Evolutionary conservation across 35 echinoderm and acorn worm species (phyloP), one percentile per base, ranked within the genome.

Genomic region (Apostichopus parvimensis): DNA sequence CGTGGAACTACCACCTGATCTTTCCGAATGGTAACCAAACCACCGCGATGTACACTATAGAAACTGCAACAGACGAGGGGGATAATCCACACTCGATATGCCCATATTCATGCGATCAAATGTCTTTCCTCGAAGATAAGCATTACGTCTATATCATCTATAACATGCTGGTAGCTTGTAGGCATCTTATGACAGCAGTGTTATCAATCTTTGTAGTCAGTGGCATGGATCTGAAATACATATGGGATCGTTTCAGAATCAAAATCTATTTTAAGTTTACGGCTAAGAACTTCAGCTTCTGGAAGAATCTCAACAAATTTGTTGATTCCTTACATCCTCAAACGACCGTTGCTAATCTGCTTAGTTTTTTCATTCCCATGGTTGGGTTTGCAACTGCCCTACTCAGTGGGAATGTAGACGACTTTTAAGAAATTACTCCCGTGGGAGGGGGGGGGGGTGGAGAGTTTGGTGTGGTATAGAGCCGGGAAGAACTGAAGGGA

Each of bases 171-270:
- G 68, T 88, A 4, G 21, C 72, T 6, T 54, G 86, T 9, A 73
- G 68, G 21, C 58, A 88, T 52, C 28, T 88, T 8, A 88, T 88
- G 86, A 73, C 34, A 8, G 86, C 68, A 8, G 26, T 54, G 6
- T 25, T 88, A 15, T 58, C 86, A 0, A 0, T 20, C 1, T 65
- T 52, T 1, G 86, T 52, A 0, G 86, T 88, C 0, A 23, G 86
- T 3, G 86, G 61, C 4, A 28, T 88, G 57, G 86, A 88, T 17
- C 6, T 88, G 22, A 17, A 58, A 2, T 73, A 88, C n/a, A 88
- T 88, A 10, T 88, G 86, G 86, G 68, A 88, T 6, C 60, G 86
- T 68, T 88, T 88, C 54, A 73, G 64, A 20, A 14, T 88, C 17
- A 68, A 62, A 17, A 23, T 88, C 1, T 59, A 84, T 2, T 84